Base-by-base conservation (phyloP, 1,140 invertebrate species). In the Diabrotica undecimpunctata region DNA sequence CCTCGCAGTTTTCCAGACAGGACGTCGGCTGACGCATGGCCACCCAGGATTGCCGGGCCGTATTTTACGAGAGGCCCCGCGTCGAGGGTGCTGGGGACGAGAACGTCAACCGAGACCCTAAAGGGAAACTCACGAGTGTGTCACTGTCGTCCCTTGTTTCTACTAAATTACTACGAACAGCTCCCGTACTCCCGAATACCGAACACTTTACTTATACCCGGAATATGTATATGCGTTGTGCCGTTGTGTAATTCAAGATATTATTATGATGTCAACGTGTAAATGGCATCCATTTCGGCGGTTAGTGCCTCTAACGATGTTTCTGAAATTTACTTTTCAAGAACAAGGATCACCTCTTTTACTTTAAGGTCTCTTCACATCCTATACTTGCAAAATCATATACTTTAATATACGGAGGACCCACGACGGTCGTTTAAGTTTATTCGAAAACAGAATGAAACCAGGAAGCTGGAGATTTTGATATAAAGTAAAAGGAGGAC, bases 131-230 rank as follows among this genome's bases (percentile, higher is more conserved):
- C 58, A 41, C 50, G 57, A n/a, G 57, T 58, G 37, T 51, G 38
- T 61, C 64, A 53, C 56, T 65, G 64, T 65, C 64, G 59, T 54
- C 64, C 64, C 64, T 60, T 65, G 64, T 65, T 65, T 65, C 36
- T 56, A 57, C 59, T 56, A 51, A 65, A 60, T 65, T 65, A 65
- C 58, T 46, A 55, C 10, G 54, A 55, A 25, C 54, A 14, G 54
- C 25, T 25, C 25, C 25, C 25, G 25, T 25, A 25, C 25, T 25
- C n/a, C 14, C n/a, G n/a, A 53, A 53, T 53, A 12, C 51, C 51
- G 14, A 53, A 53, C 51, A 53, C 51, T 53, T 53, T 12, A 53
- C 51, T 53, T 53, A 53, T 14, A n/a, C 51, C 51, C n/a, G 14
- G 25, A 25, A 25, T 25, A 25, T 25, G 25, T 25, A 53, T 53